Evolutionary conservation across 2,888 invertebrate species (phyloP).

Genomic region (Neoaliturus tenellus): DNA sequence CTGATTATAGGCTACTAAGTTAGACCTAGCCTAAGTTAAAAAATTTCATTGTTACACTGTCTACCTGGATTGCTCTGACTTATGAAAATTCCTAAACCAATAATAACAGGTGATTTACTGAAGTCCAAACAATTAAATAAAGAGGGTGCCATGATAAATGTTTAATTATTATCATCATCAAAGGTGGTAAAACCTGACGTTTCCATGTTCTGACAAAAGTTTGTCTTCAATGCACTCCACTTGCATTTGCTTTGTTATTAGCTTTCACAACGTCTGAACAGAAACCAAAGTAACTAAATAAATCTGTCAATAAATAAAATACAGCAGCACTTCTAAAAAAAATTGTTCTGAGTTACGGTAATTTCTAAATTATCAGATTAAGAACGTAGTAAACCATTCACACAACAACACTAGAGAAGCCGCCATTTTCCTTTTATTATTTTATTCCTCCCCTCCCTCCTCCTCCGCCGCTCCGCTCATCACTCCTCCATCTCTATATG

Average conservation of each 20-base stretch:
- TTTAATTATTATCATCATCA: not conserved
- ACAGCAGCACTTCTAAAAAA: not conserved
- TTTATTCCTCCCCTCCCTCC: not conserved
- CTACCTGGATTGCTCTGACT: slow-evolving; percentile 41
- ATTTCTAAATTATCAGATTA: not conserved
- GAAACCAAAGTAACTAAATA: not conserved
- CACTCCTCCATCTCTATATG: not conserved
- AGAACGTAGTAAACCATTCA: not conserved
- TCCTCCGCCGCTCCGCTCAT: not conserved
- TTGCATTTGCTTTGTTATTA: too few species aligned
- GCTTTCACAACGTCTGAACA: not conserved
- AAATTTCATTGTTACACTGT: not conserved
- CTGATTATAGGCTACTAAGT: not conserved
- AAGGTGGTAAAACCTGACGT: not conserved
- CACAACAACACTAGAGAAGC: not conserved
- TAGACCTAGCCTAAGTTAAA: not conserved
- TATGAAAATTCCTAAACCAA: slow-evolving; percentile 37
- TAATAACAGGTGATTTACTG: not conserved
- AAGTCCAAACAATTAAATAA: slow-evolving; percentile 3
- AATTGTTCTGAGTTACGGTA: not conserved
- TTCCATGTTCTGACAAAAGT: not conserved
- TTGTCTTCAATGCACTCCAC: not conserved
- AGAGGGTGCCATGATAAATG: not conserved
- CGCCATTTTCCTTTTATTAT: not conserved
- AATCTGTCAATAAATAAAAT: not conserved